Evolutionary conservation across 2,888 invertebrate species (phyloP), one percentile per base, ranked within the genome.

Genomic region (Aphelenchoides bicaudatus): DNA sequence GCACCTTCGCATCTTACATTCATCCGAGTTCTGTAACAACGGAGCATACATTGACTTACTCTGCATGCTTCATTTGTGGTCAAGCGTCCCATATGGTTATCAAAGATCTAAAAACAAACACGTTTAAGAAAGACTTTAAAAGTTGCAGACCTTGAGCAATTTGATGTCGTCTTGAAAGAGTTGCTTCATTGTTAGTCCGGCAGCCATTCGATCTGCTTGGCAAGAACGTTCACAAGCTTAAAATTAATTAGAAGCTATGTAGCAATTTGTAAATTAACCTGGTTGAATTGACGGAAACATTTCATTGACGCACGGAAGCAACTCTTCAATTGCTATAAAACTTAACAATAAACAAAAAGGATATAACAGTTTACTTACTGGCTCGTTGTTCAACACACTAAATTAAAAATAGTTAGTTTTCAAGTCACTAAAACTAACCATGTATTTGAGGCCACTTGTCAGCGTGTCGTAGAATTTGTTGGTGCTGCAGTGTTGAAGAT

Each of bases 1-100:
- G 61, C 59, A 23, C 71, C 71, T 29, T 71, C 67, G 39, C 72
- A 72, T n/a, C 65, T 55, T 16, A 64, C 58, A 51, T 72, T 68
- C 62, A 72, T 62, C 56, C 69, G 70, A 19, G 66, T 57, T 0
- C 65, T 59, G 31, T 64, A 61, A 57, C 72, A 72, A 27, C 61
- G 62, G 4, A 72, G 57, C 43, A 71, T 59, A 39, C 72, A 72
- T 23, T 67, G 64, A 8, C 65, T 64, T 16, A 70, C 53, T 43
- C 72, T 57, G 13, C 59, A 58, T 10, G 59, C 61, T 29, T 61
- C 59, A 19, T 37, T 31, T 37, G 59, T 61, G 25, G 43, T 61
- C n/a, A 58, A 27, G 16, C n/a, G 29, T 21, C 43, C 19, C 59
- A 58, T 61, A 30, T 61, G 60, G 21, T 39, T 8, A 46, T 58